Conservation (phyloP, 1,140 invertebrate species). For the Brachionus rubens region DNA sequence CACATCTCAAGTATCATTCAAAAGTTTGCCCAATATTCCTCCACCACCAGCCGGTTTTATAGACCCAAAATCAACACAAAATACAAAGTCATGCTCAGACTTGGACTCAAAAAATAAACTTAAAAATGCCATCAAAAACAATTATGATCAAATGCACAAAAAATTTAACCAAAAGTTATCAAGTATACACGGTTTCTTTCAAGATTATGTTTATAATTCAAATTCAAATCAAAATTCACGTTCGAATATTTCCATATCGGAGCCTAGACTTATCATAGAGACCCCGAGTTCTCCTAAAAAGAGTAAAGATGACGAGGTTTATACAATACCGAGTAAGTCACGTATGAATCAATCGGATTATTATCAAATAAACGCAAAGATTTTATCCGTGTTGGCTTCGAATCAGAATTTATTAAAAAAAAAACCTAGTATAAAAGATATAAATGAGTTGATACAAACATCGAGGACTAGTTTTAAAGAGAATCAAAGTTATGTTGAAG, state of each 20-base stretch:
- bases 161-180: slow-evolving; percentile 5
- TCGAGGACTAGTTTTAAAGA: neutral
- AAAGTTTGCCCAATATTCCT: neutral
- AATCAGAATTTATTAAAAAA: slow-evolving; percentile 4
- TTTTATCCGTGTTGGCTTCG: slow-evolving; percentile 1
- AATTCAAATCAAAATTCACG: neutral
- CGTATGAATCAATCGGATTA: slow-evolving; percentile 7
- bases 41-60: neutral
- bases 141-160: neutral
- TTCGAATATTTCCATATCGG: neutral
- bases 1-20: neutral
- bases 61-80: neutral
- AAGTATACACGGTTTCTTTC: slow-evolving; percentile 23
- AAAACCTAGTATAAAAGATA: slow-evolving; percentile 3
- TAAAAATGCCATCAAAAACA: neutral
- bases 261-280: neutral
- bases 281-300: neutral
- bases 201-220: slow-evolving; percentile 21
- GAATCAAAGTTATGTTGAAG: neutral
- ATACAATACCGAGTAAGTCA: neutral
- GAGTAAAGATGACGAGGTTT: neutral
- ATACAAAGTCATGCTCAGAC: neutral
- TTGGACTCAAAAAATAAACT: neutral
- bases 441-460: slow-evolving; percentile 23
- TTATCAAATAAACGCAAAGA: slow-evolving; percentile 29